These are phyloP conservation scores for Scaptomyza pallida DNA, from an alignment of 1,140 invertebrate genomes.

Conservation along the genomic window DNA sequence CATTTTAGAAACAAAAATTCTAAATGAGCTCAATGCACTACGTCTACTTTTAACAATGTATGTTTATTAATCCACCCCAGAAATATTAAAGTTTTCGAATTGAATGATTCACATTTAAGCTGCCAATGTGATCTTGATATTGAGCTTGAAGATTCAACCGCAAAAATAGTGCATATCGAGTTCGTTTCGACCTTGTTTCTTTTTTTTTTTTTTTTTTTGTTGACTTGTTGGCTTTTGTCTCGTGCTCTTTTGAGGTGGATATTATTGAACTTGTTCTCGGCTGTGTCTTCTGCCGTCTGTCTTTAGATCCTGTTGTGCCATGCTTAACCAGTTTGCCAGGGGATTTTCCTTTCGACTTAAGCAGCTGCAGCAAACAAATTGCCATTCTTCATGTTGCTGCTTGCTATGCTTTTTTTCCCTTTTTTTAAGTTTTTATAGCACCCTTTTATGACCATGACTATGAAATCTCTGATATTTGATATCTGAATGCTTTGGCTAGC, in stretches of 20 bases:
- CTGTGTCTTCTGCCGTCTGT: background rate
- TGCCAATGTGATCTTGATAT: constrained; percentile 26
- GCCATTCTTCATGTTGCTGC: background rate
- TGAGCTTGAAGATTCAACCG: constrained; percentile 35
- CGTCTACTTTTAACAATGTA: too few species aligned
- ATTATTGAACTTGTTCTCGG: constrained; percentile 34
- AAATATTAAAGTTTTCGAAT: background rate
- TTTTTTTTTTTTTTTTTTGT: too few species aligned
- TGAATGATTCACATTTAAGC: constrained; percentile 26
- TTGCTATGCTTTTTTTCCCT: background rate
- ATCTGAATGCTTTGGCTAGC: background rate
- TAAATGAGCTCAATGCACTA: too few species aligned
- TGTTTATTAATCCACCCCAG: background rate
- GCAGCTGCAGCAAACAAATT: constrained; percentile 11
- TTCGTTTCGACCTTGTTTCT: constrained; percentile 48
- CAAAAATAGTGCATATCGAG: constrained; percentile 40
- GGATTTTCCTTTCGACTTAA: constrained; percentile 33
- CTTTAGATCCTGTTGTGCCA: constrained; percentile 23
- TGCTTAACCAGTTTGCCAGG: constrained; percentile 14
- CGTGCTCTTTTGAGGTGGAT: constrained; percentile 9
- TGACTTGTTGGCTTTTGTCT: constrained; percentile 32
- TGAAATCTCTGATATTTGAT: background rate
- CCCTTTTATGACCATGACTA: background rate
- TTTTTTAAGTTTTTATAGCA: background rate
- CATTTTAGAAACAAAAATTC: too few species aligned